Conservation (phyloP, 2,797 vertebrate species). For the Coccyzus lansbergi region DNA sequence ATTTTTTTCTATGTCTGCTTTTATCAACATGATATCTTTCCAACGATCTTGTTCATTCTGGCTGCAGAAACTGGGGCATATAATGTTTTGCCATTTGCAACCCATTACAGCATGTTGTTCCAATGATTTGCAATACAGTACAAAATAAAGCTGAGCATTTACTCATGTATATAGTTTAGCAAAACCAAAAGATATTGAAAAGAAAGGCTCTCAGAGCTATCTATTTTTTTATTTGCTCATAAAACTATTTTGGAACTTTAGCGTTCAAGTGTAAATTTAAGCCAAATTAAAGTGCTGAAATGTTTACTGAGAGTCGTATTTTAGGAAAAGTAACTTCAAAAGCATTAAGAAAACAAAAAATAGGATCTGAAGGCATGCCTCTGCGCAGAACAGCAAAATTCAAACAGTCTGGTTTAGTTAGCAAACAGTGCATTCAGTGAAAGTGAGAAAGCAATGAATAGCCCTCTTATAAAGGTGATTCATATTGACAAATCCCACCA, state of each 20-base stretch:
- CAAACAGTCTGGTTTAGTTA: conserved; percentile 7
- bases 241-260: conserved; percentile 51
- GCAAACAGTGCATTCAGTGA: background rate
- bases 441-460: conserved; percentile 25
- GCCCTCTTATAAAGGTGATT: background rate
- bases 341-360: conserved; percentile 54
- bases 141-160: conserved; percentile 41
- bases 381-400: conserved; percentile 15
- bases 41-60: conserved; percentile 14
- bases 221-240: conserved; percentile 8
- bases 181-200: conserved; percentile 26
- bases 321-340: conserved; percentile 57
- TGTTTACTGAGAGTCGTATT: conserved; percentile 48
- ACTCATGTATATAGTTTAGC: background rate
- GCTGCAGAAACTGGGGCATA: conserved; percentile 4
- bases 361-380: conserved; percentile 12
- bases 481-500: background rate
- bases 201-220: conserved; percentile 14
- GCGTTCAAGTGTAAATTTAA: conserved; percentile 23
- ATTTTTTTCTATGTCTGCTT: conserved; percentile 21
- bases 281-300: conserved; percentile 49
- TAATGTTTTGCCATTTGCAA: background rate
- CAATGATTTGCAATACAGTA: background rate
- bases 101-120: background rate
- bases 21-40: background rate